Conservation (phyloP, 2,113 vertebrate genomes). For the Cichladusa arquata region DNA sequence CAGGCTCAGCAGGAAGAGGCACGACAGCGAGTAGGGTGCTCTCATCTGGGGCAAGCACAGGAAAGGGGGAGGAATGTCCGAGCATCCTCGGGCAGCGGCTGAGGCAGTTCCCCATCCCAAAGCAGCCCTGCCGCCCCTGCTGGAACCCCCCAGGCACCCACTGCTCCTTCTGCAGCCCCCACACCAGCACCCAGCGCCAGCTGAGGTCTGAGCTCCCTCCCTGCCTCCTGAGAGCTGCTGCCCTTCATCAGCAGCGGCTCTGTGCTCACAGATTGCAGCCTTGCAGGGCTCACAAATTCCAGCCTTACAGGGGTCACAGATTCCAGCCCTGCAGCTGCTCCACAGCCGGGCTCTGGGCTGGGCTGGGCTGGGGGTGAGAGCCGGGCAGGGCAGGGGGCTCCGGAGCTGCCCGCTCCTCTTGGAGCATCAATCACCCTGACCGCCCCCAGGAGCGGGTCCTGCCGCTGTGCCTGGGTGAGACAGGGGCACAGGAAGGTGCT, state of each 20-base stretch:
- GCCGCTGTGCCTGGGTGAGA: background rate
- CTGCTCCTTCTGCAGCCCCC: background rate
- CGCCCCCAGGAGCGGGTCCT: background rate
- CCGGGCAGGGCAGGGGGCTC: background rate
- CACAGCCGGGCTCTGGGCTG: background rate
- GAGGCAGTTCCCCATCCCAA: background rate
- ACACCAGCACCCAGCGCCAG: rapidly evolving
- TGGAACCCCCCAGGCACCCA: background rate
- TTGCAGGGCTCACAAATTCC: background rate
- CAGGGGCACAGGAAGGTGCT: background rate
- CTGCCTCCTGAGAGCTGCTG: background rate
- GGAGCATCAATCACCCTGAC: background rate
- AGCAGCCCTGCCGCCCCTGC: background rate
- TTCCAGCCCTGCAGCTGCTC: background rate
- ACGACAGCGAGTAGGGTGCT: slow-evolving; percentile 12
- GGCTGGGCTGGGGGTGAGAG: background rate
- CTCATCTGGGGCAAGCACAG: slow-evolving; percentile 62
- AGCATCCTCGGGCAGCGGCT: background rate
- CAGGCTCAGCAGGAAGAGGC: slow-evolving; percentile 67
- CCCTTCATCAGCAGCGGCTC: background rate
- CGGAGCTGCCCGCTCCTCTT: background rate
- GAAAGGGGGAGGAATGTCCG: background rate
- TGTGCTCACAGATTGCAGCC: background rate
- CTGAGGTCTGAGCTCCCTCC: background rate
- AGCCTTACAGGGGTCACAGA: background rate